A percentile compares a stretch with the other conserved stretches of the same genome.
Evolutionary conservation across 1,140 invertebrate species (phyloP).

Genomic region (Diorhabda sublineata): DNA sequence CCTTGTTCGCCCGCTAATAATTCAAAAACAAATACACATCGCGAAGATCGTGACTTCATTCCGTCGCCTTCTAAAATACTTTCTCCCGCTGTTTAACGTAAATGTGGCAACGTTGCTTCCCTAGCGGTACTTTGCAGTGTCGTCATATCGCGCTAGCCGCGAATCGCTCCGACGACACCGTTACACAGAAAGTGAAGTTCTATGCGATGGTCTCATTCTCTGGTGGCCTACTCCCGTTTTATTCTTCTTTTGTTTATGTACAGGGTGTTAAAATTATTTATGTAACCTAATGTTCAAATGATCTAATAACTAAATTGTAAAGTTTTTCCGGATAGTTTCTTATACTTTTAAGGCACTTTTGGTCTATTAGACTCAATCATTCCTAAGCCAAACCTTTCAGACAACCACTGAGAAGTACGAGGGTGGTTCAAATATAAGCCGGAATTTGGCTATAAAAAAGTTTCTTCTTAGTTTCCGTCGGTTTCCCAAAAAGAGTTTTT

Average conservation of each 20-base stretch:
- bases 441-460: too few species aligned
- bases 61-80: not conserved
- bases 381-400: too few species aligned
- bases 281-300: too few species aligned
- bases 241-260: not conserved
- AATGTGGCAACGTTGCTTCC: constrained; percentile 4
- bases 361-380: too few species aligned
- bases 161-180: not conserved
- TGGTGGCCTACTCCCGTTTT: constrained; percentile 1
- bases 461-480: too few species aligned
- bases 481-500: too few species aligned
- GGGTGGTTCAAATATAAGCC: too few species aligned
- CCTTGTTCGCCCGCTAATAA: not conserved
- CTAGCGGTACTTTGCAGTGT: constrained; percentile 5
- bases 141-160: not conserved
- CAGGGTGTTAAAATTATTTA: not conserved
- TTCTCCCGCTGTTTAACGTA: not conserved
- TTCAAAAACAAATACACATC: constrained; percentile 1
- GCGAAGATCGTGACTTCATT: not conserved
- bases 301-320: too few species aligned
- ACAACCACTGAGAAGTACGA: too few species aligned
- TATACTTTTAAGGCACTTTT: too few species aligned
- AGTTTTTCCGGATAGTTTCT: too few species aligned
- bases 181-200: constrained; percentile 2
- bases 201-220: constrained; percentile 1